phyloP scores from a whole-genome alignment of 1,140 invertebrate genomes.

The Neomicropteryx cornuta region DNA sequence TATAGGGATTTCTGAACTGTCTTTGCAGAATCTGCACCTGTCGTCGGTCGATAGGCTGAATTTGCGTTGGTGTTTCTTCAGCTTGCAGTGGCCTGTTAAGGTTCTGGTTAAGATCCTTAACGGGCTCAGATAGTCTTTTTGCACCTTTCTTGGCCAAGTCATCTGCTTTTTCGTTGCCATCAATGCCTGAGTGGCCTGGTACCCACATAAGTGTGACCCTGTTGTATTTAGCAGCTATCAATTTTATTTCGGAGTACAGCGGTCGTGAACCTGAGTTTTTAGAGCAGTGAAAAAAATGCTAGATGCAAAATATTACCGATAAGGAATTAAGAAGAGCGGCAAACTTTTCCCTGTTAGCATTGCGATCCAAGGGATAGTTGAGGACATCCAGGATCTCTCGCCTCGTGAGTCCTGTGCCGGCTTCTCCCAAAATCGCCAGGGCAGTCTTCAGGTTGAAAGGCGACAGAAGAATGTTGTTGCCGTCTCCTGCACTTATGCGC shows the following conservation, averaged over 20 bases:
- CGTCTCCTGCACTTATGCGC: conserved; percentile 24
- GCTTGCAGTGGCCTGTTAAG: too few species aligned
- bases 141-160: too few species aligned
- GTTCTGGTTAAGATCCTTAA: too few species aligned
- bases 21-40: too few species aligned
- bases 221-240: conserved; percentile 1
- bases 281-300: not conserved
- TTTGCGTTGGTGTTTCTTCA: too few species aligned
- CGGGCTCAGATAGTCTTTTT: conserved; percentile 24
- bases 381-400: conserved; percentile 46
- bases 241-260: not conserved
- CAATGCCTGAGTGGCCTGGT: too few species aligned
- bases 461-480: conserved; percentile 61
- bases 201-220: conserved; percentile 18
- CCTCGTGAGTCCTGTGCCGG: conserved; percentile 50
- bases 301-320: conserved; percentile 21
- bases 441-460: conserved; percentile 69
- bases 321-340: conserved; percentile 37
- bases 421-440: conserved; percentile 60
- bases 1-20: too few species aligned
- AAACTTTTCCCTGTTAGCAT: conserved; percentile 39
- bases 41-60: too few species aligned
- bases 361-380: conserved; percentile 39
- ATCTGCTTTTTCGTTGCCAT: too few species aligned
- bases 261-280: not conserved